These are phyloP conservation scores for Minunthozetes semirufus DNA, from an alignment of 2,888 invertebrate genomes.

Conservation along the genomic window DNA sequence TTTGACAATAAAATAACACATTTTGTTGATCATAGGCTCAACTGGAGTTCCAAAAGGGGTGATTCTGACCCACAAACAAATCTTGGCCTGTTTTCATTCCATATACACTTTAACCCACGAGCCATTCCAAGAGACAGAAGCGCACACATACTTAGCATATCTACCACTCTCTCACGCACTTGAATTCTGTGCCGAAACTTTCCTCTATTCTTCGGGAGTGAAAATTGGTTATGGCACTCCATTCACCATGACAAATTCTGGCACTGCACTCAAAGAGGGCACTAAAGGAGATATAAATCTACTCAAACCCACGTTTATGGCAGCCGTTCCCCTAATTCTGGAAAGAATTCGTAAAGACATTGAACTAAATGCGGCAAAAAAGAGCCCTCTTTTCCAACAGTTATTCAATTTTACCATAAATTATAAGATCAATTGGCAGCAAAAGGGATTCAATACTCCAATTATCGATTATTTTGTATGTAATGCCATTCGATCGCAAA, in stretches of 20 bases:
- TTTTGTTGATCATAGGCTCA: conserved; percentile 55
- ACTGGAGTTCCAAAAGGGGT: conserved; percentile 47
- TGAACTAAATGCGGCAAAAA: conserved; percentile 76
- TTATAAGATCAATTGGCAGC: conserved; percentile 80
- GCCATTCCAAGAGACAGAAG: conserved; percentile 53
- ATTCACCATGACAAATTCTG: conserved; percentile 62
- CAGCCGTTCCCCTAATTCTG: conserved; percentile 76
- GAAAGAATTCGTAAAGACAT: conserved; percentile 67
- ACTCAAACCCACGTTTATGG: conserved; percentile 85
- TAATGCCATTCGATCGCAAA: conserved; percentile 60
- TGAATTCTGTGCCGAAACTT: conserved; percentile 76
- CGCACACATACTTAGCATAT: conserved; percentile 83
- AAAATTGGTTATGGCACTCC: conserved; percentile 95
- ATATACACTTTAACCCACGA: conserved; percentile 32
- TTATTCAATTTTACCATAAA: conserved; percentile 89
- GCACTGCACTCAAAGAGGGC: conserved; percentile 91
- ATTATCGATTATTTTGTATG: conserved; percentile 56
- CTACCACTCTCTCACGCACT: conserved; percentile 94
- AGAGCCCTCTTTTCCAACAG: conserved; percentile 67
- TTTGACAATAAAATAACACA: neutral
- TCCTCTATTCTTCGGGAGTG: conserved; percentile 74
- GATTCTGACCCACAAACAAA: conserved; percentile 41
- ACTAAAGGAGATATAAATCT: conserved; percentile 88
- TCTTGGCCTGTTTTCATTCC: conserved; percentile 42
- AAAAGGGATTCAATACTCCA: conserved; percentile 54